Conservation (phyloP, 2,113 vertebrate genomes). For the Hepsetus odoe region DNA sequence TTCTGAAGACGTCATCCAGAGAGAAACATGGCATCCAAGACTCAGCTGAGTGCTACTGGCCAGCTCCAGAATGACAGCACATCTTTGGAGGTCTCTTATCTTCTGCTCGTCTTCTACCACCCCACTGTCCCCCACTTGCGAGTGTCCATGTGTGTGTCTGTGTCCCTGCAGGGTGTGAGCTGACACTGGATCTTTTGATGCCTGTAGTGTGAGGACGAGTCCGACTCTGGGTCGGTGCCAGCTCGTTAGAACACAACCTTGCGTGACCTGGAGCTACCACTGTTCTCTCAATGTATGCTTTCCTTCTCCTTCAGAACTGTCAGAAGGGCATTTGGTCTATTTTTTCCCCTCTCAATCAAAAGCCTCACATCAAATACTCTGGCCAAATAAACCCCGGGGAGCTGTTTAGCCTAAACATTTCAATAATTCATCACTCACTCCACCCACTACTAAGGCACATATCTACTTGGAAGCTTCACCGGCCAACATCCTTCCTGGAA, state of each 20-base stretch:
- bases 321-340: not conserved
- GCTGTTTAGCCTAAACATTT: conserved; percentile 40
- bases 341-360: not conserved
- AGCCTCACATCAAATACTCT: not conserved
- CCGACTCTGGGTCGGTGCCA: conserved; percentile 45
- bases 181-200: conserved; percentile 43
- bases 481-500: too few relatives aligned
- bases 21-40: not conserved
- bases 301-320: conserved; percentile 1
- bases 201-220: conserved; percentile 26
- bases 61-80: not conserved
- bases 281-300: conserved; percentile 20
- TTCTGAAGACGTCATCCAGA: not conserved
- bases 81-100: not conserved
- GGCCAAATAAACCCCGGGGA: conserved; percentile 22
- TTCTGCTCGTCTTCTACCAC: not conserved
- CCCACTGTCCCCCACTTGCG: not conserved
- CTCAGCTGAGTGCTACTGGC: not conserved
- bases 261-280: conserved; percentile 40
- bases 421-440: conserved; percentile 29
- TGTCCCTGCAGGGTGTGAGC: conserved; percentile 38
- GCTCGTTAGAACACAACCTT: conserved; percentile 53
- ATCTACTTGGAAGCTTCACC: not conserved
- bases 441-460: conserved; percentile 6
- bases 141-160: conserved; percentile 18